These are phyloP conservation scores for Glomeris maerens DNA, from an alignment of 1,140 invertebrate genomes.

Conservation along the genomic window DNA sequence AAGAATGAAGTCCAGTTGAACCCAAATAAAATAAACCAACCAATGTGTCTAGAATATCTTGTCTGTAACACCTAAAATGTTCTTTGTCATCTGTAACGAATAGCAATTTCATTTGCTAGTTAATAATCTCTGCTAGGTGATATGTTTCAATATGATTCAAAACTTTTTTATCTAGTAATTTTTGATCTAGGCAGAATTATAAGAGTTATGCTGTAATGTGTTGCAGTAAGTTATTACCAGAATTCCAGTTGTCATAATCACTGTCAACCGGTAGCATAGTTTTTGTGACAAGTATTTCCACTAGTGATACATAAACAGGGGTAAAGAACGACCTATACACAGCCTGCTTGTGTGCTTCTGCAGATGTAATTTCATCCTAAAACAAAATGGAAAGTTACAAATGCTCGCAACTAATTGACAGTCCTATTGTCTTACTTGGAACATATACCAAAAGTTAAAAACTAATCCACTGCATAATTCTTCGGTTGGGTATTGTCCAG, in stretches of 20 bases:
- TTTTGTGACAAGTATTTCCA: constrained; percentile 48
- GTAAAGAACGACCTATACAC: constrained; percentile 37
- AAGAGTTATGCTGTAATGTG: not conserved
- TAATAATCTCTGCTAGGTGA: too few species aligned
- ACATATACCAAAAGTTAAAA: constrained; percentile 78
- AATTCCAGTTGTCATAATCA: constrained; percentile 29
- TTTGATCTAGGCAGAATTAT: not conserved
- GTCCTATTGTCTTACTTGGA: constrained; percentile 45
- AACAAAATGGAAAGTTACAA: constrained; percentile 19
- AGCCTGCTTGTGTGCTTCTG: constrained; percentile 36
- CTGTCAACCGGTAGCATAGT: constrained; percentile 40
- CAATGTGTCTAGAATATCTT: constrained; percentile 78
- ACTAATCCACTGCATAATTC: constrained; percentile 67
- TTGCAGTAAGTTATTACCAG: too few species aligned
- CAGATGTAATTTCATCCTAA: constrained; percentile 44
- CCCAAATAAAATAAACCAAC: constrained; percentile 31
- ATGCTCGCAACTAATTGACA: not conserved
- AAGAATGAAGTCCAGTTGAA: too few species aligned
- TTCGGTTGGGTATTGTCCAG: constrained; percentile 66
- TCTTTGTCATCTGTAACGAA: constrained; percentile 62
- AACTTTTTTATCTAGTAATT: not conserved
- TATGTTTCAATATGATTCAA: constrained; percentile 2
- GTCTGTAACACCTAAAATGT: constrained; percentile 71
- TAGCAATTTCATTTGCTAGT: too few species aligned
- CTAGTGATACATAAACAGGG: constrained; percentile 49